Evolutionary conservation across 2,888 invertebrate genomes (phyloP).

Genomic region (Dysmachus trigonus): DNA sequence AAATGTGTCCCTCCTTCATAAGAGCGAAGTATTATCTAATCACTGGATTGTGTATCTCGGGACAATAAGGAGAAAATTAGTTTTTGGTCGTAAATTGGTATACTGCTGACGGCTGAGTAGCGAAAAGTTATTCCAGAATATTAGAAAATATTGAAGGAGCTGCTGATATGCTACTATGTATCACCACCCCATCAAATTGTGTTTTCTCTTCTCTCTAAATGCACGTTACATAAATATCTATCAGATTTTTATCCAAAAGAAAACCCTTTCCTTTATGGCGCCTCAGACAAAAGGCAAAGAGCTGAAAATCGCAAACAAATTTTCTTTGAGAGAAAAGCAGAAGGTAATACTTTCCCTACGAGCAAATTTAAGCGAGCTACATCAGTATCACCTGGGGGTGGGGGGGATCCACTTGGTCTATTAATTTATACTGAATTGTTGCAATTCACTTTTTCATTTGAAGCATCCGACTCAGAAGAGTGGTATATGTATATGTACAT

Average conservation of each 20-base stretch:
- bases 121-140: not conserved
- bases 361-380: not conserved
- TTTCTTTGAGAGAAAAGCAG: not conserved
- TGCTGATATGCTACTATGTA: not conserved
- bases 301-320: not conserved
- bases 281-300: not conserved
- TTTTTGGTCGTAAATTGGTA: constrained; percentile 5
- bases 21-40: constrained; percentile 9
- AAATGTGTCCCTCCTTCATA: not conserved
- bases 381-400: not conserved
- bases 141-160: not conserved
- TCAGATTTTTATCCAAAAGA: not conserved
- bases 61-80: constrained; percentile 20
- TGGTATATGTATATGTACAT: not conserved
- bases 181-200: not conserved
- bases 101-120: not conserved
- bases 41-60: not conserved
- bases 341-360: not conserved
- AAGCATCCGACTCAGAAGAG: not conserved
- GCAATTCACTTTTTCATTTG: constrained; percentile 12
- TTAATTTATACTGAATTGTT: constrained; percentile 40
- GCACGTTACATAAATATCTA: not conserved
- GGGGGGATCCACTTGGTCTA: constrained; percentile 15
- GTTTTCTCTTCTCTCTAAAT: not conserved
- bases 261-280: not conserved